Evolutionary conservation across 30 jellyfish, hydroid and myxozoan species (phyloP), one percentile per base, ranked within the genome.

Genomic region (Turritopsis dohrnii): DNA sequence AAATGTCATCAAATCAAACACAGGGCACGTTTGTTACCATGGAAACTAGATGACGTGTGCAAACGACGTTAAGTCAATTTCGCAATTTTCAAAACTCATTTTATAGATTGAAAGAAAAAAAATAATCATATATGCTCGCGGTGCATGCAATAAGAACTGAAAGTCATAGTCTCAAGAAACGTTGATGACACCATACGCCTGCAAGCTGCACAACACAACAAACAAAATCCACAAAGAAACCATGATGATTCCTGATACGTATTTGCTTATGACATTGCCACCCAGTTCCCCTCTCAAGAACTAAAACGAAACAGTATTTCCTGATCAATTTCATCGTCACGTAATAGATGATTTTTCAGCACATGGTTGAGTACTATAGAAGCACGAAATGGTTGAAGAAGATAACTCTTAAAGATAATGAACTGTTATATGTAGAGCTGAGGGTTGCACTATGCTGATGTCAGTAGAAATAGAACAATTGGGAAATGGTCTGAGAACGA

Each of bases 251-350:
- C 97, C 91, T 29, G 92, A 85, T 16, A 89, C 88, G 74, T 79
- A 81, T 41, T 90, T 90, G 18, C 91, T 71, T 20, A 71, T 3
- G 76, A 85, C 19, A 23, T 88, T 83, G 7, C 97, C 97, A 81
- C 97, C 97, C 18, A 90, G 89, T 75, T 90, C 97, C 23, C 97
- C 97, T 25, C 85, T 85, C 60, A n/a, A 81, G 31, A 85, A 41
- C 97, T 89, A 75, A 8, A 52, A 69, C 18, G 25, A 52, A 9
- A 66, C 60, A 3, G 60, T 41, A 41, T 41, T 41, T 41, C 13
- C 60, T 13, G 60, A 5, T 13, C 5, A 13, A 41, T 13, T 41
- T 41, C 60, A 13, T 13, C 60, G 9, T 41, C 13, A 41, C 60
- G 60, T 41, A 3, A 41, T 41, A 41, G 60, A 13, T 5, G 13